Evolutionary conservation across 1,140 invertebrate genomes (phyloP).

Genomic region (Pseudomyrmex dendroicus): DNA sequence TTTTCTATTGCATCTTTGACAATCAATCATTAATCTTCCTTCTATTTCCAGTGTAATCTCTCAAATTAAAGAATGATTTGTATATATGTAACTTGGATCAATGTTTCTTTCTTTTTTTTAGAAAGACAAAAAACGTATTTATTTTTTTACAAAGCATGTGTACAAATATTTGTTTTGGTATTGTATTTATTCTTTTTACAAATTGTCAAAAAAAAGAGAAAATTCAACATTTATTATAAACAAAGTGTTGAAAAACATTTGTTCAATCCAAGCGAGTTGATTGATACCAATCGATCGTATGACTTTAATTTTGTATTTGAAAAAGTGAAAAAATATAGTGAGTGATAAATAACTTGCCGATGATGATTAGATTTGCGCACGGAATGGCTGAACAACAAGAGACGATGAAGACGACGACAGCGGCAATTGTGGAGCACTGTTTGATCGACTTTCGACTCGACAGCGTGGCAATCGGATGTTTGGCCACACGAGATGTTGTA

Average conservation of each 20-base stretch:
- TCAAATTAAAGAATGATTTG: background rate
- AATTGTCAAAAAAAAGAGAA: background rate
- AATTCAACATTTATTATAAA: background rate
- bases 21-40: background rate
- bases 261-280: background rate
- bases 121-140: background rate
- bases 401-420: background rate
- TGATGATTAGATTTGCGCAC: constrained; percentile 64
- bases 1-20: background rate
- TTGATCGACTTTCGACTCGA: constrained; percentile 70
- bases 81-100: background rate
- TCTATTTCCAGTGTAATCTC: background rate
- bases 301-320: no score
- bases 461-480: constrained; percentile 69
- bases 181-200: background rate
- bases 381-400: constrained; percentile 49
- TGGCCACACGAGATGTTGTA: constrained; percentile 50
- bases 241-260: background rate
- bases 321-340: background rate
- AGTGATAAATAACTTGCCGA: constrained; percentile 60
- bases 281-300: background rate
- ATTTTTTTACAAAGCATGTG: background rate
- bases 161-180: background rate
- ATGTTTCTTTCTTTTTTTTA: background rate
- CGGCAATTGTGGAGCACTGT: constrained; percentile 60